Base-by-base conservation (phyloP, 2,113 vertebrate species). In the Passer domesticus region DNA sequence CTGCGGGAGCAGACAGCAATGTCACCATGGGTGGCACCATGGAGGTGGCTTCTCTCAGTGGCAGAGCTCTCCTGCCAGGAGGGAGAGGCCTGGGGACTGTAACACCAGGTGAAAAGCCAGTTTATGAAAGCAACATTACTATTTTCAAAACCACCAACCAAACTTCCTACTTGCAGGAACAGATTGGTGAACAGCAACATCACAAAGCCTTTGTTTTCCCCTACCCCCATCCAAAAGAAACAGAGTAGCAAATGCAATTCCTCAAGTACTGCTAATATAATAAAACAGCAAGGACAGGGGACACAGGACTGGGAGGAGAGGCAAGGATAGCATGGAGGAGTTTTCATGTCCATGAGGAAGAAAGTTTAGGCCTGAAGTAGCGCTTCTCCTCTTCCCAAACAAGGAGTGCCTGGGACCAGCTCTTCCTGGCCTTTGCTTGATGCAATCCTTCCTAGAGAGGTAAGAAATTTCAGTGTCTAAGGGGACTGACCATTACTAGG, bases 1-100 rank as follows among this genome's bases (percentile, higher is more conserved):
- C 31, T 1, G 1, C 21, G 35, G 31, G 18, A 44, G 47, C 27
- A 47, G 37, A 41, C 2, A 10, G 30, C 56, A 70, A 3, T 9
- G 4, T 22, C 25, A n/a, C 52, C 24, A 23, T 1, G 11, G 15
- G 30, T 59, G 21, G 69, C 64, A 84, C 30, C 72, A 21, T 8
- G 22, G 31, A 35, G 5, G 31, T 6, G 7, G 44, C 39, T 79
- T 83, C 41, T 63, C 39, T 44, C 46, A 27, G 33, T 18, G 31
- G 28, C 50, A 89, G 62, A 85, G 20, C 63, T 30, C 44, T 91
- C 13, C 43, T 44, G 56, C 14, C 83, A 88, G 31, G 35, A 77
- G 15, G 20, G 39, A 83, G n/a, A 88, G n/a, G 37, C n/a, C 0
- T 0, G n/a, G 37, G 39, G 3, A 79, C 43, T 6, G 2, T 14